phyloP scores from a whole-genome alignment of 2,888 invertebrate species.

The Hypselothyrea guttata region DNA sequence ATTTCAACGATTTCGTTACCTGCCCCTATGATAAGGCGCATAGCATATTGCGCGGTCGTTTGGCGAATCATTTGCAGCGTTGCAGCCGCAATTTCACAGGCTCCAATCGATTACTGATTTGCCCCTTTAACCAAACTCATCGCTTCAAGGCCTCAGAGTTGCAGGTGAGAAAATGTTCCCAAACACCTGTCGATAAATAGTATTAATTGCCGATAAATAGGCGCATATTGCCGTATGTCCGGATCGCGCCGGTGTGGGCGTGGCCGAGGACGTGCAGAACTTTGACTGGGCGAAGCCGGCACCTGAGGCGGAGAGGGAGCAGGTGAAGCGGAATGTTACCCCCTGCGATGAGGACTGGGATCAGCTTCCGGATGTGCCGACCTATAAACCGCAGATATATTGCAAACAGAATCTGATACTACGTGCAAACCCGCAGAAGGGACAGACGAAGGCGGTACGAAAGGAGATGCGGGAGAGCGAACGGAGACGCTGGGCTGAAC shows the following conservation, averaged over 20 bases:
- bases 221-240: too few relatives aligned
- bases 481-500: conserved; percentile 25
- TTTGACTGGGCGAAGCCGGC: too few relatives aligned
- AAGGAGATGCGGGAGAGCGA: conserved; percentile 16
- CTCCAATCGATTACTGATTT: not conserved
- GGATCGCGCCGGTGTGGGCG: too few relatives aligned
- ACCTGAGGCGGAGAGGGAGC: too few relatives aligned
- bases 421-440: conserved; percentile 1
- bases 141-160: conserved; percentile 7
- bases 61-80: conserved; percentile 28
- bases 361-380: conserved; percentile 28
- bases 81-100: conserved; percentile 16
- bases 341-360: conserved; percentile 44
- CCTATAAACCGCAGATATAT: conserved; percentile 25
- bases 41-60: conserved; percentile 21
- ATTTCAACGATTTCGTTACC: conserved; percentile 32
- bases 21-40: conserved; percentile 39
- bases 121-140: conserved; percentile 35
- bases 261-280: too few relatives aligned
- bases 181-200: too few relatives aligned
- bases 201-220: too few relatives aligned
- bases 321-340: too few relatives aligned
- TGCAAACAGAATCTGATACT: conserved; percentile 37
- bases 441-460: conserved; percentile 20
- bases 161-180: conserved; percentile 22